Evolutionary conservation across 2,797 vertebrate species (phyloP).

Genomic region (Rhadinocentrus ornatus): DNA sequence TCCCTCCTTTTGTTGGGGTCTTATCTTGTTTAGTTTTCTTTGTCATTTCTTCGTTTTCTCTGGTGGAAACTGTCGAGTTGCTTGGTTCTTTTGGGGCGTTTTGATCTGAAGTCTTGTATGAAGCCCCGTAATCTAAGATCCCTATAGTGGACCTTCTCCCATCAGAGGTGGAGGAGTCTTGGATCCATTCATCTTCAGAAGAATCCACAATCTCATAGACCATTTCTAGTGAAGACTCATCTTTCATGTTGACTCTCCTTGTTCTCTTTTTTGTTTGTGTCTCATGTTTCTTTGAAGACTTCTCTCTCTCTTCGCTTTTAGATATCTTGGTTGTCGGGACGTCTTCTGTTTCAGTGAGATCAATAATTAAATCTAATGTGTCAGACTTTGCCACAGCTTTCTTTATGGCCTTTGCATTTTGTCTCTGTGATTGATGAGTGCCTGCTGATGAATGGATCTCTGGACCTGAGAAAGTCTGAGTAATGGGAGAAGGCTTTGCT

Average conservation of each 20-base stretch:
- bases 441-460: too few relatives aligned
- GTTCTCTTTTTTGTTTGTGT: slow-evolving; percentile 11
- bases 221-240: slow-evolving; percentile 15
- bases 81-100: background rate
- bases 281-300: slow-evolving; percentile 24
- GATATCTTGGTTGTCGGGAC: background rate
- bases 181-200: slow-evolving; percentile 25
- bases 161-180: background rate
- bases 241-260: slow-evolving; percentile 2
- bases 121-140: slow-evolving; percentile 33
- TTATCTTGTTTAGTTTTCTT: slow-evolving; percentile 12
- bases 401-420: too few relatives aligned
- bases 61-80: slow-evolving; percentile 17
- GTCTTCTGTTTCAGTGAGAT: too few relatives aligned
- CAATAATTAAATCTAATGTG: too few relatives aligned
- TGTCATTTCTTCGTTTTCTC: slow-evolving; percentile 33
- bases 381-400: too few relatives aligned
- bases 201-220: slow-evolving; percentile 42
- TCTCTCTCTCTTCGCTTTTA: slow-evolving; percentile 22
- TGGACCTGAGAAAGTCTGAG: too few relatives aligned
- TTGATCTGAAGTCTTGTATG: slow-evolving; percentile 30
- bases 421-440: too few relatives aligned
- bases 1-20: slow-evolving; percentile 6
- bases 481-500: background rate
- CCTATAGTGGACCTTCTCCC: slow-evolving; percentile 33